Conservation (phyloP, 1,140 invertebrate genomes). For the Drosophila pandora region DNA sequence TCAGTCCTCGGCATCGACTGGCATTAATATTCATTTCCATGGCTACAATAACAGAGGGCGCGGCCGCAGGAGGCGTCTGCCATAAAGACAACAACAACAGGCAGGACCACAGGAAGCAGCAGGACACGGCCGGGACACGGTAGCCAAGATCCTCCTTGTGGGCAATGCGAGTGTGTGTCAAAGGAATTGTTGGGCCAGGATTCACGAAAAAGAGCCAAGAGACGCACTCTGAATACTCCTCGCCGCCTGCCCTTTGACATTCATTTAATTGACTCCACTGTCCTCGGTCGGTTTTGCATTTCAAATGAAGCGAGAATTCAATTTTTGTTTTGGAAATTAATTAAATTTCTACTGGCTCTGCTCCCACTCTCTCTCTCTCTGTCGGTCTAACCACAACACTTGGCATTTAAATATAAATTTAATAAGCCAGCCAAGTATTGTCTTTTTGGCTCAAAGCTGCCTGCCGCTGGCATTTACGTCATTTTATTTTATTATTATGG, state of each 20-base stretch:
- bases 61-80: conserved; percentile 65
- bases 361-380: background rate
- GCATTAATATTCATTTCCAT: conserved; percentile 81
- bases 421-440: conserved; percentile 38
- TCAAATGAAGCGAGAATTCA: conserved; percentile 69
- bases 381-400: conserved; percentile 40
- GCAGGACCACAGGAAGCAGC: conserved; percentile 6
- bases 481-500: conserved; percentile 73
- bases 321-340: conserved; percentile 64
- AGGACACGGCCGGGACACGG: conserved; percentile 32
- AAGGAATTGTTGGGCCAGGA: conserved; percentile 71
- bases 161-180: conserved; percentile 61
- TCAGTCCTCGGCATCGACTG: conserved; percentile 50
- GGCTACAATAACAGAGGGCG: conserved; percentile 68
- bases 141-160: conserved; percentile 36
- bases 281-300: conserved; percentile 63
- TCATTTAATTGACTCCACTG: conserved; percentile 76
- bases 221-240: conserved; percentile 19
- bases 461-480: conserved; percentile 44
- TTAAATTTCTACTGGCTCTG: conserved; percentile 50
- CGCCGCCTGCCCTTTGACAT: conserved; percentile 69
- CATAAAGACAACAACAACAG: conserved; percentile 54
- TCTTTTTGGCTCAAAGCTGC: conserved; percentile 13
- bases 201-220: conserved; percentile 6
- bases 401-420: conserved; percentile 56